phyloP scores from a whole-genome alignment of 2,113 vertebrate genomes.

The Rhineura floridana region DNA sequence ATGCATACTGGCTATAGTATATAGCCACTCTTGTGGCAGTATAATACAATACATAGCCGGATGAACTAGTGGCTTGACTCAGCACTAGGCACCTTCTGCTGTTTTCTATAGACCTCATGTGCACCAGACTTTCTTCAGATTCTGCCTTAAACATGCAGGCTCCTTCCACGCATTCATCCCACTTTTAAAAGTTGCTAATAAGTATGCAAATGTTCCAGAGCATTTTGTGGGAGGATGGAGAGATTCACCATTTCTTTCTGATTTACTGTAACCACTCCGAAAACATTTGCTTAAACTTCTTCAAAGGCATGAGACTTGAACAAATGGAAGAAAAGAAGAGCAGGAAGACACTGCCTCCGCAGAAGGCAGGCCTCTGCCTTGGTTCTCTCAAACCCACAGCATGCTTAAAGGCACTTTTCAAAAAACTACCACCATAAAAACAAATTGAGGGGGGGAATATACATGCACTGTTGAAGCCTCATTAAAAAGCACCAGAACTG shows the following conservation, averaged over 20 bases:
- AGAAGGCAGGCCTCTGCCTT: constrained; percentile 30
- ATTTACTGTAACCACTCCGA: not conserved
- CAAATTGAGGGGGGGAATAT: constrained; percentile 35
- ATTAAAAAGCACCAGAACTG: constrained; percentile 50
- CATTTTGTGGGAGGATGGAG: not conserved
- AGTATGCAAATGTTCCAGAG: not conserved
- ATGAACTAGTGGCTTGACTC: no score
- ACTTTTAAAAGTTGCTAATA: not conserved
- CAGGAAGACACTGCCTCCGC: not conserved
- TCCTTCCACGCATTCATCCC: not conserved
- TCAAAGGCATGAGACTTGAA: constrained; percentile 28
- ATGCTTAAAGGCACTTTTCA: constrained; percentile 30
- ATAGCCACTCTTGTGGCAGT: no score
- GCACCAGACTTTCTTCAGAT: not conserved
- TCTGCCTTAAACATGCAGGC: not conserved
- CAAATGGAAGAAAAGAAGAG: not conserved
- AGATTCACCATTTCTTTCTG: not conserved
- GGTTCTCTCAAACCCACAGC: constrained; percentile 47
- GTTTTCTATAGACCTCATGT: no score
- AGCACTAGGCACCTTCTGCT: no score
- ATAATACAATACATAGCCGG: no score
- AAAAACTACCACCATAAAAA: constrained; percentile 39
- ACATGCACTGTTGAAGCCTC: constrained; percentile 13
- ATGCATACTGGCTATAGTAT: no score
- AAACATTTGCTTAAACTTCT: constrained; percentile 19